Base-by-base conservation (phyloP, 1,140 invertebrate genomes). In the Drosophila nigromelanica region DNA sequence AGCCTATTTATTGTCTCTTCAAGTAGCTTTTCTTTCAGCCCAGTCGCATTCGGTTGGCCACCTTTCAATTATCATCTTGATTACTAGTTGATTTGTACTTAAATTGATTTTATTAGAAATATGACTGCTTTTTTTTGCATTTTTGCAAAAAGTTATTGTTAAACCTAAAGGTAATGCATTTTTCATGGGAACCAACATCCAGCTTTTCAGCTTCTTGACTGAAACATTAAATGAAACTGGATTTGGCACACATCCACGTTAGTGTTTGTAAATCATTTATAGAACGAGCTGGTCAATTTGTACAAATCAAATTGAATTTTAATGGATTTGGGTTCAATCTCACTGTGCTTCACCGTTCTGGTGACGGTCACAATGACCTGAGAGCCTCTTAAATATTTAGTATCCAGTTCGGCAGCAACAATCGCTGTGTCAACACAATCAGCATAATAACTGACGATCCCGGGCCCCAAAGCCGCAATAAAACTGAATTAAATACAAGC, bases 401-500 rank as follows among this genome's bases (percentile, higher is more conserved):
- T 73, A 70, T 80, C 60, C 78, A 76, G 58, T 45, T 67, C 21
- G 50, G 45, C 67, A 79, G 27, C 80, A 76, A 69, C 58, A 61
- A 55, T 58, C 63, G 64, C 62, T 68, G 67, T 86, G 81, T 86
- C 81, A 86, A 86, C 81, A 86, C 82, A 86, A 87, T 86, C 81
- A 87, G 78, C 81, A 78, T 78, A 81, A 86, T 78, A 87, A 81
- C 78, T 52, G 71, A 78, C 67, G 78, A 70, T 47, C 59, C 27
- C 51, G 18, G 5, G 2, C 39, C 67, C 56, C 71, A 70, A 48
- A 59, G 47, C 76, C 76, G 54, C 75, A 78, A 86, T 85, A 81
- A 86, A 86, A 87, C 70, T 81, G 81, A 82, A 86, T 87, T 87
- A 86, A 87, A 82, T 75, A 75, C 76, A 78, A 80, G 64, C 66